Conservation (phyloP, 2,888 invertebrate genomes). For the Galerucella nymphaeae region DNA sequence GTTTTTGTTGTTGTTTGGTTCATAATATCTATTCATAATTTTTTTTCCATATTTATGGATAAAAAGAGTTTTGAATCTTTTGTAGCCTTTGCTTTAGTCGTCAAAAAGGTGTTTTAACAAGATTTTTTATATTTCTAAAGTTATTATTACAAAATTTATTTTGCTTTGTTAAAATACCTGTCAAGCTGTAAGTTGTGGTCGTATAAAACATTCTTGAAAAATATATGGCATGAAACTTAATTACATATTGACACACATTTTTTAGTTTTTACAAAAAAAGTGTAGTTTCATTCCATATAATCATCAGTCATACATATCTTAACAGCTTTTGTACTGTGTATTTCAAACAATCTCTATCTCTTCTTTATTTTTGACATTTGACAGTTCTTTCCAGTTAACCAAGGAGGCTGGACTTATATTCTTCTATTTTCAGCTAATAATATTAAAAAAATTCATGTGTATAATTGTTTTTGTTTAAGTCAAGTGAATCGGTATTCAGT, state of each 20-base stretch:
- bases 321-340: constrained; percentile 2
- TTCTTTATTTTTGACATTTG: constrained; percentile 11
- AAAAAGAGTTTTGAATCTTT: constrained; percentile 24
- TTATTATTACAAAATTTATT: not conserved
- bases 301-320: constrained; percentile 6
- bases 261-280: no score
- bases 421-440: constrained; percentile 22
- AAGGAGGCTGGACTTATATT: constrained; percentile 19
- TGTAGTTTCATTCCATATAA: constrained; percentile 1
- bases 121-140: not conserved
- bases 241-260: not conserved
- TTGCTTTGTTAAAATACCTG: constrained; percentile 21
- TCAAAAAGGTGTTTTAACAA: constrained; percentile 22
- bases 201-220: not conserved
- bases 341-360: not conserved
- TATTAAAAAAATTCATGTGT: not conserved
- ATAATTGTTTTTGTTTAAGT: constrained; percentile 2
- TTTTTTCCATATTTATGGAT: not conserved
- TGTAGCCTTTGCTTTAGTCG: constrained; percentile 25
- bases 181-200: constrained; percentile 23
- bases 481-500: not conserved
- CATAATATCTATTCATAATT: not conserved
- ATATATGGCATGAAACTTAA: constrained; percentile 1
- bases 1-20: not conserved
- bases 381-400: constrained; percentile 28